A percentile compares a stretch with the other conserved stretches of the same genome.
Evolutionary conservation across 1,140 invertebrate species (phyloP).

Genomic region (Zaprionus davidi): DNA sequence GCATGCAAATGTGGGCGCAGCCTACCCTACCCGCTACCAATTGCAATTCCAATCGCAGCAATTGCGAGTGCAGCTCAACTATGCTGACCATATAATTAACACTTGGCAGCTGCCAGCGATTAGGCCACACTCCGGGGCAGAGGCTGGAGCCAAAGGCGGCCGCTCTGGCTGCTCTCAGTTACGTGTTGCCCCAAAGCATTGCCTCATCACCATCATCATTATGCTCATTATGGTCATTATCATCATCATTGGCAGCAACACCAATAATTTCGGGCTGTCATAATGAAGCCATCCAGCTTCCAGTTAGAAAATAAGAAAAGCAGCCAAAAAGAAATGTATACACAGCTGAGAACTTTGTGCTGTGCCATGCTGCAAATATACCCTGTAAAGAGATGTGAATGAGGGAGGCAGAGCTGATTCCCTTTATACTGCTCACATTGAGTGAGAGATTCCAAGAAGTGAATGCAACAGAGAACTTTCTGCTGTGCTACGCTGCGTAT

Average conservation of each 20-base stretch:
- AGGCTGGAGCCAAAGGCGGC: neutral
- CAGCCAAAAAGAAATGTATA: constrained; percentile 8
- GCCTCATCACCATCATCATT: constrained; percentile 39
- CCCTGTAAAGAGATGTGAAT: neutral
- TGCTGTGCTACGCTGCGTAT: no score
- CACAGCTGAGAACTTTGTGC: neutral
- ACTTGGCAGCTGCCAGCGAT: constrained; percentile 73
- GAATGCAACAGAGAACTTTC: no score
- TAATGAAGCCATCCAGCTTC: constrained; percentile 50
- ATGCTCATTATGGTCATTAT: constrained; percentile 18
- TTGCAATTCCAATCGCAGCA: constrained; percentile 29
- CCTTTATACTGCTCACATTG: neutral
- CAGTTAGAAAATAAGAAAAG: constrained; percentile 19
- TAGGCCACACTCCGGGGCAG: constrained; percentile 8
- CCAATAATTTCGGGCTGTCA: constrained; percentile 55
- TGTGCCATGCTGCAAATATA: neutral
- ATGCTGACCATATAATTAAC: constrained; percentile 74
- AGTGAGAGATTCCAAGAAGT: no score
- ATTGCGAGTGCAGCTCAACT: constrained; percentile 59
- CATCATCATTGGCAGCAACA: constrained; percentile 40
- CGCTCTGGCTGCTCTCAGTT: constrained; percentile 38
- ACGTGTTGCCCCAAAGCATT: constrained; percentile 20
- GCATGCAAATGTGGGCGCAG: constrained; percentile 42
- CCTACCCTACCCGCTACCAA: constrained; percentile 30
- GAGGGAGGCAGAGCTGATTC: accelerated